Conservation (phyloP, 2,888 invertebrate genomes). For the Disparrhopalites patrizii region DNA sequence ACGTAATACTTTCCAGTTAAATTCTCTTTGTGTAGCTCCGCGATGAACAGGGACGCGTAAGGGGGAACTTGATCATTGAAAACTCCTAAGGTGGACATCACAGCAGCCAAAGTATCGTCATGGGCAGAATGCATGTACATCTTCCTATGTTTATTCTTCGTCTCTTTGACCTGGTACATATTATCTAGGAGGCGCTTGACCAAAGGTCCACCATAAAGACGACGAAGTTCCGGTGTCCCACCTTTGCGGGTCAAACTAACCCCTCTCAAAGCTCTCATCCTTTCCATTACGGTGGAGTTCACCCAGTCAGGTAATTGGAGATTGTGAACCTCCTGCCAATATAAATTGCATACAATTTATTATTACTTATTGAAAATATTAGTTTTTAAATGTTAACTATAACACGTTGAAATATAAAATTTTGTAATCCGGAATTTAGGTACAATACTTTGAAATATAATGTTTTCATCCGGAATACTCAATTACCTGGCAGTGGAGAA, state of each 20-base stretch:
- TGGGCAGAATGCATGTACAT: slow-evolving; percentile 73
- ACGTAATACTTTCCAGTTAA: slow-evolving; percentile 52
- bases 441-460: no score
- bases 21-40: slow-evolving; percentile 64
- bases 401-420: no score
- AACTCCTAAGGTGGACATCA: slow-evolving; percentile 70
- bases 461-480: no score
- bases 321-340: slow-evolving; percentile 57
- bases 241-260: slow-evolving; percentile 65
- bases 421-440: no score
- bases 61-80: slow-evolving; percentile 64
- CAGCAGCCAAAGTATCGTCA: slow-evolving; percentile 73
- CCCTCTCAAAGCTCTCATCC: slow-evolving; percentile 60
- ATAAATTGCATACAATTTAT: no score
- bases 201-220: slow-evolving; percentile 53
- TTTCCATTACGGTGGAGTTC: slow-evolving; percentile 62
- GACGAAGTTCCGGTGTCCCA: slow-evolving; percentile 65
- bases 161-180: slow-evolving; percentile 20
- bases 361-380: no score
- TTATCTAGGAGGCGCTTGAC: slow-evolving; percentile 35
- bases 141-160: slow-evolving; percentile 50
- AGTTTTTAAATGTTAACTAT: no score
- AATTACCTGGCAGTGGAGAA: slow-evolving; percentile 63
- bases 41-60: slow-evolving; percentile 68
- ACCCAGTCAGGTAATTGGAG: slow-evolving; percentile 71